Evolutionary conservation across 2,797 vertebrate genomes (phyloP), one percentile per base, ranked within the genome.

Genomic region (Lepilemur ruficaudatus): DNA sequence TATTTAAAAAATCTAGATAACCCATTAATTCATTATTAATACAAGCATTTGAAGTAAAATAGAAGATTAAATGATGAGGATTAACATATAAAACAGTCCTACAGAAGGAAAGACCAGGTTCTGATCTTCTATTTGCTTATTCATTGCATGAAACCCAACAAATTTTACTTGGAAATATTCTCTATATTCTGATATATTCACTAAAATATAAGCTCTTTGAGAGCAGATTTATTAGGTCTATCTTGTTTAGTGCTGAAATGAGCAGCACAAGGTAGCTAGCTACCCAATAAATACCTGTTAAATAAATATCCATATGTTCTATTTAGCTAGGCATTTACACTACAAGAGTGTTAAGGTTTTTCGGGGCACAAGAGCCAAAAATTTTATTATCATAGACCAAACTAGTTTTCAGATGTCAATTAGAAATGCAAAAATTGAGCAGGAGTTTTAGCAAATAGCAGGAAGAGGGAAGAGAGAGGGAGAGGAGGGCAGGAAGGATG

Each of bases 1-100:
- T 59, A 35, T 86, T 17, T n/a, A 85, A 72, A 89, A 84, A n/a
- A 5, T 13, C 18, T 48, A 70, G 52, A n/a, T 17, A 92, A 83
- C 18, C 17, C 57, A 70, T 87, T 88, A 79, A 83, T 72, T 79
- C 63, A 79, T 43, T 30, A 75, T 43, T n/a, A 89, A 61, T 46
- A 94, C 15, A 4, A 55, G 20, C 9, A 93, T 88, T 48, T 94
- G 46, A 92, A 93, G 28, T 61, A 86, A 89, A 41, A 69, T 20
- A 89, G 52, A 67, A 92, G 57, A 88, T 61, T 91, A 83, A 92
- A 80, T 1, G 22, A 91, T n/a, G 57, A 95, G n/a, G 7, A 91
- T 30, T n/a, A 57, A 25, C 12, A 88, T 38, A 76, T 30, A 35
- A 57, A 92, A 69, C 32, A 83, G 25, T 84, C 61, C 81, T 2